Evolutionary conservation across 2,888 invertebrate genomes (phyloP), one percentile per base, ranked within the genome.

Genomic region (Monochamus alternatus): DNA sequence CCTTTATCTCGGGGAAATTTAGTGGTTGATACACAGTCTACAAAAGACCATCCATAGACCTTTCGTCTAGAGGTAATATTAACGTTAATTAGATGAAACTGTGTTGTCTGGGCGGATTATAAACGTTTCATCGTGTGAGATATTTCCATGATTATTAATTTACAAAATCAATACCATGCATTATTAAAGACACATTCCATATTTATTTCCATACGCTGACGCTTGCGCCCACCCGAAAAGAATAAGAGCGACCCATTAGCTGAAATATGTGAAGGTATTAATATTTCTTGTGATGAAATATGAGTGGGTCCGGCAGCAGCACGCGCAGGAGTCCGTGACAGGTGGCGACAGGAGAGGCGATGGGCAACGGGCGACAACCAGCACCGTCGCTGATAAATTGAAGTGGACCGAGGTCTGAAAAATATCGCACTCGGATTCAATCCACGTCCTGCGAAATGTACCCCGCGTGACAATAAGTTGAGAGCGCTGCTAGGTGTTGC

Each of bases 331-430:
- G 83, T 83, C 81, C 82, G 84, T 87, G 87, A 87, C 87, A 88
- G 86, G 88, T 88, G 88, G 83, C 86, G 87, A 88, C 87, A 87
- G 79, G 76, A 76, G 76, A 75, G 74, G 75, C 80, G 78, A 81
- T 74, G 74, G 74, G 76, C 80, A 78, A 81, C 75, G 78, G 80
- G 75, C 86, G 86, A 86, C 86, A 85, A 75, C 77, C 73, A 75
- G 74, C 74, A 69, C 83, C 85, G 84, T 83, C 85, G 81, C 85
- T 88, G 87, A 88, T 87, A 88, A 88, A 88, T 88, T 88, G 87
- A 86, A 85, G 82, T 85, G 86, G 86, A 87, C 86, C 81, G 81
- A 77, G 80, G 75, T 73, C 75, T 72, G 79, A 80, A 79, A 81
- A 82, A 81, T 81, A 80, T 79, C 78, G 72, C 78, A 83, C 84